phyloP scores from a whole-genome alignment of 2,113 vertebrate genomes.

The Cichladusa arquata region DNA sequence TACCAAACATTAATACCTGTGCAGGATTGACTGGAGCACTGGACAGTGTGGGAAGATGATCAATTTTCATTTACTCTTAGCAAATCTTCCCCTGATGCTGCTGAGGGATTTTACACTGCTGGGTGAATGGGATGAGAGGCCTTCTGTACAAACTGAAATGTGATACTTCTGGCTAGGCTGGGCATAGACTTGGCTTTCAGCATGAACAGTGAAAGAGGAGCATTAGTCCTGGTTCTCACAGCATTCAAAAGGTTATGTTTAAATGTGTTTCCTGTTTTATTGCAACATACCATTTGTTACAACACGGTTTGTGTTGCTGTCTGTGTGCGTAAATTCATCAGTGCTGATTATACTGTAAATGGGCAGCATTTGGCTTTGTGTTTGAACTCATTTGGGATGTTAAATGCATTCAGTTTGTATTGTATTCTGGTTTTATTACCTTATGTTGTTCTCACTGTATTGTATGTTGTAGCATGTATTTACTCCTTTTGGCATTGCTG shows the following conservation, averaged over 20 bases:
- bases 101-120: not conserved
- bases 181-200: constrained; percentile 5
- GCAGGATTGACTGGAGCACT: not conserved
- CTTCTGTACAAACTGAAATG: not conserved
- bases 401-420: not conserved
- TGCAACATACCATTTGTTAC: not conserved
- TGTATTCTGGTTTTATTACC: not conserved
- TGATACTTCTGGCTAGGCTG: not conserved
- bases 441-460: not conserved
- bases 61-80: constrained; percentile 20
- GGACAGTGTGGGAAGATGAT: not conserved
- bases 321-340: not conserved
- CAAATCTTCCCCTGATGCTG: not conserved
- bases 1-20: not conserved
- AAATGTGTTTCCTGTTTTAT: constrained; percentile 34
- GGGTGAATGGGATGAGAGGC: not conserved
- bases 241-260: constrained; percentile 4
- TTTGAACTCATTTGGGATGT: not conserved
- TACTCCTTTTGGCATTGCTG: not conserved
- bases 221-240: constrained; percentile 13
- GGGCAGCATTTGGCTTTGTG: not conserved
- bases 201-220: not conserved
- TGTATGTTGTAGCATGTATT: not conserved
- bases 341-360: not conserved
- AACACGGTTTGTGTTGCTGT: not conserved